Evolutionary conservation across 2,797 vertebrate species (phyloP), one percentile per base, ranked within the genome.

Genomic region (Psittacula derbiana): DNA sequence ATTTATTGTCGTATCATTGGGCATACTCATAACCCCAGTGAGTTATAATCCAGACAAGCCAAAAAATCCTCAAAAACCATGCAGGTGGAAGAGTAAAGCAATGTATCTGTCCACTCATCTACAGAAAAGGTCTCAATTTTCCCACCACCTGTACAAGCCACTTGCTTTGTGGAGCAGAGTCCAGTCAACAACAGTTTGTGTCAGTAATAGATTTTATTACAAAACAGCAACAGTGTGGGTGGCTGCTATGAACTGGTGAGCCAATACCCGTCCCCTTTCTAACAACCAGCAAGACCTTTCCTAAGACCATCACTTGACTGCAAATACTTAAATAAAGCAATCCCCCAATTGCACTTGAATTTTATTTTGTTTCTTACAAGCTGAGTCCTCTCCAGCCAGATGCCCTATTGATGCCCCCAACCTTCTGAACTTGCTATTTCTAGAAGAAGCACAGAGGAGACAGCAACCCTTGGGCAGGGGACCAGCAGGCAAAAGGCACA

Each of bases 331-430:
- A 10, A 1, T n/a, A 10, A 62, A 62, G 23, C 33, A 40, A 12
- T 33, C 4, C 5, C n/a, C 16, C 3, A 1, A 7, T 2, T 24
- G 33, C 27, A 4, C 44, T 58, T 31, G 38, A 12, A 5, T 27
- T 13, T 43, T n/a, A 6, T 17, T 16, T 38, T 33, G 24, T 25
- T 40, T 53, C 43, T 11, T 6, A 3, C 1, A 3, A 44, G 28
- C 50, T 3, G 0, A 3, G 20, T 27, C 66, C 16, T 43, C 52
- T 52, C 61, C 43, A 61, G n/a, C 8, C 82, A 28, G 38, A 4
- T 3, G 3, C 25, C 2, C 0, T 18, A 3, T 13, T 7, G 47
- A 9, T 14, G 14, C 2, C 12, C 24, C 8, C 43, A 30, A 0
- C 11, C 38, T 47, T 3, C 57, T 15, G 11, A 6, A 19, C 3